Percentiles rank a stretch among this genome's conserved stretches.
Evolutionary conservation across 2,797 vertebrate genomes (phyloP).

Genomic region (Anas bernieri): DNA sequence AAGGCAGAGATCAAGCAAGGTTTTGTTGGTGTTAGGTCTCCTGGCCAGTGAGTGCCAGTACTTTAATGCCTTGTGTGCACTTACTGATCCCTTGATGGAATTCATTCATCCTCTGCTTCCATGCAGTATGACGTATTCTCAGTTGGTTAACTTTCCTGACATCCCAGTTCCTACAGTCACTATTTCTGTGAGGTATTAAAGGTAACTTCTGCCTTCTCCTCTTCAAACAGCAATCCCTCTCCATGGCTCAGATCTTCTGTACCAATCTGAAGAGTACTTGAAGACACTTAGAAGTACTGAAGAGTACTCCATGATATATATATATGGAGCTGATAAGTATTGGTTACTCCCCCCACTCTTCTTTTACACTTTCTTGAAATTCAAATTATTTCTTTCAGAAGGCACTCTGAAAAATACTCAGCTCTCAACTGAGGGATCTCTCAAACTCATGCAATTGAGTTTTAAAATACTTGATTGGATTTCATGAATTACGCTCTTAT

Average conservation of each 20-base stretch:
- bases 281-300: neutral
- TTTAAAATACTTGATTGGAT: neutral
- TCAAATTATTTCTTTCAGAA: neutral
- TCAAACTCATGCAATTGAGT: neutral
- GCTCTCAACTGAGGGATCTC: neutral
- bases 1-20: neutral
- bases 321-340: neutral
- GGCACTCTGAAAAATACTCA: neutral
- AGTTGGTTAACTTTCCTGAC: neutral
- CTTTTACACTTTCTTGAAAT: neutral
- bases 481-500: neutral
- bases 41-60: neutral
- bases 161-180: neutral
- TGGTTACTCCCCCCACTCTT: accelerated
- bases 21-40: neutral
- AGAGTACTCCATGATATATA: neutral
- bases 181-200: neutral
- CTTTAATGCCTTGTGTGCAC: neutral
- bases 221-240: neutral
- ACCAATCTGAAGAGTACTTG: neutral
- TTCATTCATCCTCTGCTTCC: neutral
- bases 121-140: neutral
- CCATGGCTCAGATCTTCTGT: neutral
- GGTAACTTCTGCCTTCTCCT: neutral
- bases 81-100: neutral